A percentile compares a stretch with the other conserved stretches of the same genome.
These are phyloP conservation scores for Anoplopoma fimbria DNA, from an alignment of 2,113 vertebrate species.

Conservation along the genomic window DNA sequence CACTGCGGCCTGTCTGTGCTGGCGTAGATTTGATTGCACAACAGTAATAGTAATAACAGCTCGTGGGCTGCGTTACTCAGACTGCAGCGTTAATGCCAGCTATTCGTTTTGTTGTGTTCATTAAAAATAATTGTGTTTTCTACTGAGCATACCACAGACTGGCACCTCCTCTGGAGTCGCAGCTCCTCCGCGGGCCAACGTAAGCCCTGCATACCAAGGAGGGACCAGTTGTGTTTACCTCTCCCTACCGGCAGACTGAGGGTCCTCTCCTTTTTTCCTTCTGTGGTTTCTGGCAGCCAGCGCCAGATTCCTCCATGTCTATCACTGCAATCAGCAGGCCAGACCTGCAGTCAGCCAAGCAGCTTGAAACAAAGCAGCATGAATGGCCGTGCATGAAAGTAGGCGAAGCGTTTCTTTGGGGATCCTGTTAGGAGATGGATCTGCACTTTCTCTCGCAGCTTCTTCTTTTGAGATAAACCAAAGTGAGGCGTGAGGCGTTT, in stretches of 20 bases:
- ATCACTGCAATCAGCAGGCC: slow-evolving; percentile 88
- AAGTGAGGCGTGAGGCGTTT: too few species aligned
- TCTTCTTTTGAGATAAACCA: slow-evolving; percentile 68
- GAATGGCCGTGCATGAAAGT: slow-evolving; percentile 72
- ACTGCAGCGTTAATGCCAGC: slow-evolving; percentile 29
- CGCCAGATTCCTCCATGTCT: slow-evolving; percentile 87
- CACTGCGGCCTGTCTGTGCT: slow-evolving; percentile 51
- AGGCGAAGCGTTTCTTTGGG: slow-evolving; percentile 77
- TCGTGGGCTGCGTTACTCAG: slow-evolving; percentile 13
- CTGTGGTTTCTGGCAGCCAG: slow-evolving; percentile 87
- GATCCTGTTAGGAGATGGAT: too few species aligned
- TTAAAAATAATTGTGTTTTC: slow-evolving; percentile 78
- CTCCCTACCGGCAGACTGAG: slow-evolving; percentile 76
- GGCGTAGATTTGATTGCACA: slow-evolving; percentile 49
- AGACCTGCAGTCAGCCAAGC: slow-evolving; percentile 80
- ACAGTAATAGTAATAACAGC: slow-evolving; percentile 6
- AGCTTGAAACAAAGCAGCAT: slow-evolving; percentile 80
- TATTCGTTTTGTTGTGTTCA: slow-evolving; percentile 66
- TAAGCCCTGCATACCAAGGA: slow-evolving; percentile 84
- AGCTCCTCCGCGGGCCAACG: slow-evolving; percentile 66
- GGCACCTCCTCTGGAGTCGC: slow-evolving; percentile 61
- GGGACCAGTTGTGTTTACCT: slow-evolving; percentile 87
- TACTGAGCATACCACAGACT: slow-evolving; percentile 62
- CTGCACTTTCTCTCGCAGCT: slow-evolving; percentile 40
- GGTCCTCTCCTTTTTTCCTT: slow-evolving; percentile 77